phyloP scores from a whole-genome alignment of 2,113 vertebrate genomes.

The Zapornia atra region DNA sequence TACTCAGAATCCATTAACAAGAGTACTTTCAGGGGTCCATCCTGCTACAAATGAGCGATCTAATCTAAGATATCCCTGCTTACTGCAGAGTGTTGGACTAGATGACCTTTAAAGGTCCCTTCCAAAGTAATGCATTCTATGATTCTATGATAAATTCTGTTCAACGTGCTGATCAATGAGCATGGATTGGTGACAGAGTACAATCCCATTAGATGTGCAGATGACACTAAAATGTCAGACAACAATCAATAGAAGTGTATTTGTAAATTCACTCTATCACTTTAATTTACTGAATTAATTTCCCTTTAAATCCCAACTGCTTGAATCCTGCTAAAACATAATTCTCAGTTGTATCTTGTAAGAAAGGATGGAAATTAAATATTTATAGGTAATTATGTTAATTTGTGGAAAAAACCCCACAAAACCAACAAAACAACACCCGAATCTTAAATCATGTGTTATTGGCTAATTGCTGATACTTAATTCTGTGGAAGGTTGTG shows the following conservation, averaged over 20 bases:
- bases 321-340: not conserved
- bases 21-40: not conserved
- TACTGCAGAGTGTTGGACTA: no score
- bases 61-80: no score
- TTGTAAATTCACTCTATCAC: not conserved
- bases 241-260: not conserved
- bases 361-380: not conserved
- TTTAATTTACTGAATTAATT: not conserved
- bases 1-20: not conserved
- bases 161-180: not conserved
- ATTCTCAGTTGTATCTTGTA: not conserved
- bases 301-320: not conserved
- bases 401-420: fast-evolving
- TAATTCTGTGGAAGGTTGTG: not conserved
- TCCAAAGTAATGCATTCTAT: no score
- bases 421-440: no score
- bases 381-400: not conserved
- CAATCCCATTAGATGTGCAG: not conserved
- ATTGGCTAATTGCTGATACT: not conserved
- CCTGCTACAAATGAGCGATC: not conserved
- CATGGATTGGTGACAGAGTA: not conserved
- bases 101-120: no score
- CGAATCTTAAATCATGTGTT: not conserved
- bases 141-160: not conserved
- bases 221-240: not conserved